These are phyloP conservation scores for Polyploca ridens DNA, from an alignment of 2,888 invertebrate species.

Conservation along the genomic window DNA sequence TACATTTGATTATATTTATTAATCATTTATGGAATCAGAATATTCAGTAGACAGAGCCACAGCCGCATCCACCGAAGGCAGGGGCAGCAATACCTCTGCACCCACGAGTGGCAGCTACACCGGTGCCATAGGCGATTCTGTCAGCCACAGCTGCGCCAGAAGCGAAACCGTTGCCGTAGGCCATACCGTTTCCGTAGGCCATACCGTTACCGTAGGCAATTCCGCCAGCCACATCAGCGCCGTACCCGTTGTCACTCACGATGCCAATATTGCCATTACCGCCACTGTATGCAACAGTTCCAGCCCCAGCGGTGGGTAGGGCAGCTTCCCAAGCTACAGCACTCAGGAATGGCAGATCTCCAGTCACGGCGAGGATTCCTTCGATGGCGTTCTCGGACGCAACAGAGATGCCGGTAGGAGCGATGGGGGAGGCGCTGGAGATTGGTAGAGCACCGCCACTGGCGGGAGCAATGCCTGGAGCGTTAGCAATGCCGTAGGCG, in stretches of 20 bases:
- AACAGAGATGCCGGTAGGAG: slow-evolving; percentile 46
- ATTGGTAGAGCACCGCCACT: slow-evolving; percentile 36
- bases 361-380: slow-evolving; percentile 44
- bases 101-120: background rate
- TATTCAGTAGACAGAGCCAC: too few species aligned
- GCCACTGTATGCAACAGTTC: slow-evolving; percentile 42
- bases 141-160: background rate
- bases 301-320: slow-evolving; percentile 47
- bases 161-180: slow-evolving; percentile 10
- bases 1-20: too few species aligned
- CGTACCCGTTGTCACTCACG: slow-evolving; percentile 1
- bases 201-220: slow-evolving; percentile 38
- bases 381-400: slow-evolving; percentile 50
- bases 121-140: slow-evolving; percentile 14
- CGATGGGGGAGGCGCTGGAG: slow-evolving; percentile 44
- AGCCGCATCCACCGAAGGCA: too few species aligned
- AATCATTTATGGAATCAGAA: too few species aligned
- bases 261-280: slow-evolving; percentile 30
- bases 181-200: slow-evolving; percentile 15
- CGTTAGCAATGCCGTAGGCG: background rate
- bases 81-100: too few species aligned
- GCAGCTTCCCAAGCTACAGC: slow-evolving; percentile 48
- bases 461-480: slow-evolving; percentile 12
- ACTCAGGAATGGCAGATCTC: slow-evolving; percentile 52
- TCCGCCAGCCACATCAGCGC: slow-evolving; percentile 10